A percentile compares a stretch with the other conserved stretches of the same genome.
Conservation (phyloP, 2,113 vertebrate species). For the Otolemur garnettii region DNA sequence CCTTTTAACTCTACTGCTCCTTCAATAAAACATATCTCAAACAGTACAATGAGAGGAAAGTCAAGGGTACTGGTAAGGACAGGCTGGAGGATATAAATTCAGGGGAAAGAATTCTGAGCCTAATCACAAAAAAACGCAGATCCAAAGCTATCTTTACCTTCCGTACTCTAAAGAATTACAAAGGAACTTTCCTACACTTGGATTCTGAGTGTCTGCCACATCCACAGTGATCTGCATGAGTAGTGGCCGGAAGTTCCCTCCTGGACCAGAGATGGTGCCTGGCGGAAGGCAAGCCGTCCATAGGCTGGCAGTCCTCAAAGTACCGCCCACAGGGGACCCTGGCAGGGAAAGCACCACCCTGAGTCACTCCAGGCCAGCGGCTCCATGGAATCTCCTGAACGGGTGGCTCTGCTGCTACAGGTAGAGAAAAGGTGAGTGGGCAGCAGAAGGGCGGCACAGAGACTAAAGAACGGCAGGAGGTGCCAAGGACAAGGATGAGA, state of each 20-base stretch:
- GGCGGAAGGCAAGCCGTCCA: neutral
- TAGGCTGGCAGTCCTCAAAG: too few relatives aligned
- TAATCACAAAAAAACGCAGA: neutral
- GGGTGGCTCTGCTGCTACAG: neutral
- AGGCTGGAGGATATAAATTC: neutral
- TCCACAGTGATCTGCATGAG: neutral
- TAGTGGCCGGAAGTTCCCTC: neutral
- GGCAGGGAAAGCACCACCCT: too few relatives aligned
- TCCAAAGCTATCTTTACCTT: neutral
- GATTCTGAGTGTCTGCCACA: neutral
- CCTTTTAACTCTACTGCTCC: neutral
- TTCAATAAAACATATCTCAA: neutral
- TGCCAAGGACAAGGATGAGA: neutral
- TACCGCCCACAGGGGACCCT: accelerated
- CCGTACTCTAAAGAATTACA: neutral
- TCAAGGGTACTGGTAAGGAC: neutral
- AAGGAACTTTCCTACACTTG: neutral
- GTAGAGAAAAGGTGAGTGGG: accelerated
- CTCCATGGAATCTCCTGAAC: neutral
- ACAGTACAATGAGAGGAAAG: neutral
- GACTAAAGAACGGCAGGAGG: neutral
- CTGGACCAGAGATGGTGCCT: neutral
- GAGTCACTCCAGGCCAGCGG: neutral
- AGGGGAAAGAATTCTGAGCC: neutral
- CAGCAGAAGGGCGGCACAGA: neutral